A percentile compares a stretch with the other conserved stretches of the same genome.
phyloP scores from a whole-genome alignment of 2,113 vertebrate species.

The Ornithorhynchus anatinus region DNA sequence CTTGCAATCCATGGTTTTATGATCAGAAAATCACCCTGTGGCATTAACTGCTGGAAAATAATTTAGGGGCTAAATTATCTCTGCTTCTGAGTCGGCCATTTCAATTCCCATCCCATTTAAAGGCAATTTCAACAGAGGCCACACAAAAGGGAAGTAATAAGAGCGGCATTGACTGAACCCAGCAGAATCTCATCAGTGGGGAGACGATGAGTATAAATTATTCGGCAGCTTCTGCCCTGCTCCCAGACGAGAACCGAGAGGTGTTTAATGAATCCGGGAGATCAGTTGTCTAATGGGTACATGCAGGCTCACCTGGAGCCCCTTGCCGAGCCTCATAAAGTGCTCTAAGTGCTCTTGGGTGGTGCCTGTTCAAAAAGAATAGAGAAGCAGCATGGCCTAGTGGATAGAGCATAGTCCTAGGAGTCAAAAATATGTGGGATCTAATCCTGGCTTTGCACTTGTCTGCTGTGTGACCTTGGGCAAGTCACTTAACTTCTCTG shows the following conservation, averaged over 20 bases:
- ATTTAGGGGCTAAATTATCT: neutral
- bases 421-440: too few species aligned
- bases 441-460: too few species aligned
- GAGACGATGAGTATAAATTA: neutral
- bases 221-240: neutral
- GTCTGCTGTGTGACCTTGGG: too few species aligned
- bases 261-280: too few species aligned
- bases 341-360: too few species aligned
- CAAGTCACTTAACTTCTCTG: too few species aligned
- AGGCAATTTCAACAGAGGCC: neutral
- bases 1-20: neutral
- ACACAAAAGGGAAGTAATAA: neutral
- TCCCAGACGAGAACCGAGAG: neutral
- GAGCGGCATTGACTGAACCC: neutral
- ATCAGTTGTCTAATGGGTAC: too few species aligned
- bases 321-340: too few species aligned
- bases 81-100: neutral
- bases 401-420: too few species aligned
- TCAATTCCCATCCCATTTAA: neutral
- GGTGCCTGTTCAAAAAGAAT: too few species aligned
- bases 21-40: neutral
- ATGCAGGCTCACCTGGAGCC: too few species aligned
- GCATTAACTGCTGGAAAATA: neutral
- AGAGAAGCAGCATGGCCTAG: too few species aligned
- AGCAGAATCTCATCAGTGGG: neutral